phyloP scores from a whole-genome alignment of 2,797 vertebrate genomes.

The Clarias laeviceps region DNA sequence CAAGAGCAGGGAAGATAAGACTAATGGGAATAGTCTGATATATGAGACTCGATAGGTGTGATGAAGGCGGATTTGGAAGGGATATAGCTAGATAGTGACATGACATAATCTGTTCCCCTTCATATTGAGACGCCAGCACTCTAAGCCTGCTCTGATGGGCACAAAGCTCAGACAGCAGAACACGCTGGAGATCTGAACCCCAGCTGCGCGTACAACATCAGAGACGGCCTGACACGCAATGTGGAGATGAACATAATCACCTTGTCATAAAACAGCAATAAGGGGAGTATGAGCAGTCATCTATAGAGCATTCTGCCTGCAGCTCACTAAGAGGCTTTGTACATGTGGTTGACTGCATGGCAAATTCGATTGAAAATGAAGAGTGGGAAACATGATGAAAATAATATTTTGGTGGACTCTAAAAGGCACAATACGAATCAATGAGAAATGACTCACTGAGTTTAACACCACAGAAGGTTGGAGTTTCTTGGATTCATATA shows the following conservation, averaged over 20 bases:
- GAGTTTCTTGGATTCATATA: conserved; percentile 28
- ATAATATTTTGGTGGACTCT: background rate
- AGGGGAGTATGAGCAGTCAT: conserved; percentile 51
- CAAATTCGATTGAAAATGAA: conserved; percentile 43
- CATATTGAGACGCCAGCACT: conserved; percentile 78
- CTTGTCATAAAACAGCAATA: conserved; percentile 51
- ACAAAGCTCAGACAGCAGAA: conserved; percentile 57
- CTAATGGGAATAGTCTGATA: conserved; percentile 60
- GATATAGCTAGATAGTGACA: conserved; percentile 78
- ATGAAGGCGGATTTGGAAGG: conserved; percentile 77
- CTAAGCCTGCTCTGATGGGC: conserved; percentile 78
- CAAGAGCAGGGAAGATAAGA: conserved; percentile 47
- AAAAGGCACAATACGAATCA: background rate
- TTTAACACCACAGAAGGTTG: conserved; percentile 26
- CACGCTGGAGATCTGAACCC: conserved; percentile 47
- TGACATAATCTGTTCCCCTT: conserved; percentile 77
- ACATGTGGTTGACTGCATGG: conserved; percentile 51
- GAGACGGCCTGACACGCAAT: conserved; percentile 42
- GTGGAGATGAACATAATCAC: conserved; percentile 53
- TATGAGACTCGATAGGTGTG: conserved; percentile 73
- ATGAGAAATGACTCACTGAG: background rate
- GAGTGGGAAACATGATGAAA: conserved; percentile 21
- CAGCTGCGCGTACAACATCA: conserved; percentile 45
- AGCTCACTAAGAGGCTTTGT: conserved; percentile 54
- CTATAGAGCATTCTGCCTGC: conserved; percentile 39